Evolutionary conservation across 2,888 invertebrate genomes (phyloP).

Genomic region (Elysia crispata): DNA sequence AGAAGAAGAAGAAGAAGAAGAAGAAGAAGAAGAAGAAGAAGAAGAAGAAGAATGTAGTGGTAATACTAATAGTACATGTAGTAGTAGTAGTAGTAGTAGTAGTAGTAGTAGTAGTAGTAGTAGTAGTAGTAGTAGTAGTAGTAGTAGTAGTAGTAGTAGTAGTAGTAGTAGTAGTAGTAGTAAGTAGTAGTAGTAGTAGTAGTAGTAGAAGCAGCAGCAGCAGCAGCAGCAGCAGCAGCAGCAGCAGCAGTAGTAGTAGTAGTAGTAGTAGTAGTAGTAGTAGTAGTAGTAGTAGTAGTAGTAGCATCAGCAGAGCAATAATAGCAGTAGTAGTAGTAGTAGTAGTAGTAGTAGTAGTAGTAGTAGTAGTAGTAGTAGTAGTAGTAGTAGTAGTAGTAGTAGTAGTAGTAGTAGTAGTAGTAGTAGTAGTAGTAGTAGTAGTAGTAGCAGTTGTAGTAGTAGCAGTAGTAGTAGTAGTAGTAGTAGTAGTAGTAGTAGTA

Average conservation of each 20-base stretch:
- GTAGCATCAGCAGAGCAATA: too few species aligned
- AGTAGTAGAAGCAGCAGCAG: too few species aligned
- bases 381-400: slow-evolving; percentile 45
- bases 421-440: slow-evolving; percentile 44
- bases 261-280: slow-evolving; percentile 17
- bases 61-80: background rate
- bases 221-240: too few species aligned
- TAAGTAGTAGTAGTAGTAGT: too few species aligned
- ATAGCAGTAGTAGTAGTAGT: slow-evolving; percentile 15
- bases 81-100: slow-evolving; percentile 7
- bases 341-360: slow-evolving; percentile 43
- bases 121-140: slow-evolving; percentile 32
- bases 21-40: too few species aligned
- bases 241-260: slow-evolving; percentile 12
- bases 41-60: background rate
- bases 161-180: too few species aligned
- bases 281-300: slow-evolving; percentile 18
- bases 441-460: slow-evolving; percentile 39
- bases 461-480: slow-evolving; percentile 46
- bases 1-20: too few species aligned
- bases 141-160: slow-evolving; percentile 23
- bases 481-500: slow-evolving; percentile 43
- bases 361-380: slow-evolving; percentile 43
- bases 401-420: slow-evolving; percentile 38
- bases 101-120: slow-evolving; percentile 24